Conservation (phyloP, 1,140 invertebrate genomes). For the Pygmarrhopalites habei region DNA sequence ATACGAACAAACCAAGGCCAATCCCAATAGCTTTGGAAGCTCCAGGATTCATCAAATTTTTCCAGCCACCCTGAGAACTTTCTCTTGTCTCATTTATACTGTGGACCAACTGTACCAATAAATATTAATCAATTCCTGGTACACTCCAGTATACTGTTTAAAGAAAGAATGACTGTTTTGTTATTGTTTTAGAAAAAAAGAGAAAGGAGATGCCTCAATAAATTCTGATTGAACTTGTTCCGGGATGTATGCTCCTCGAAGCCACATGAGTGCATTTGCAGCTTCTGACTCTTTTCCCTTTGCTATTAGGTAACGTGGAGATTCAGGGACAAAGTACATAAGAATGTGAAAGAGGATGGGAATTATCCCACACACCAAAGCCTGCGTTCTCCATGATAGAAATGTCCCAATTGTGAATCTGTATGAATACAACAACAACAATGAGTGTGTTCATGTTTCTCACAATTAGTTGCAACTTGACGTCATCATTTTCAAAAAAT, state of each 20-base stretch:
- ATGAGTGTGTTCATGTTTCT: no score
- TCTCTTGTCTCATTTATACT: no score
- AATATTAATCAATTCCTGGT: no score
- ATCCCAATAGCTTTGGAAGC: not conserved
- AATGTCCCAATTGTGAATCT: slow-evolving; percentile 42
- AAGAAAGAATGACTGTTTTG: no score
- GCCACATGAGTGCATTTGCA: slow-evolving; percentile 44
- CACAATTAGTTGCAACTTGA: no score
- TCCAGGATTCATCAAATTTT: slow-evolving; percentile 52
- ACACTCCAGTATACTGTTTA: no score
- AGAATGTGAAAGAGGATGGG: slow-evolving; percentile 55
- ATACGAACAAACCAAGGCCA: slow-evolving; percentile 32
- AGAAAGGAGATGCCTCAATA: no score
- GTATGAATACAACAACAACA: slow-evolving; percentile 8
- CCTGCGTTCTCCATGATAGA: slow-evolving; percentile 18
- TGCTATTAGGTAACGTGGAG: slow-evolving; percentile 57
- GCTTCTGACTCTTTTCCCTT: slow-evolving; percentile 55
- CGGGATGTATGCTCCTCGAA: slow-evolving; percentile 50
- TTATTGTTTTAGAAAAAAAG: no score
- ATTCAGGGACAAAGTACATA: slow-evolving; percentile 70
- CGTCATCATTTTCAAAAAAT: slow-evolving; percentile 54
- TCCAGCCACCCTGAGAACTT: slow-evolving; percentile 54
- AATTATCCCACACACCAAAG: slow-evolving; percentile 44
- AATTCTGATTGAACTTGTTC: not conserved
- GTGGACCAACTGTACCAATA: no score